These are phyloP conservation scores for Trichopria drosophilae DNA, from an alignment of 2,888 invertebrate species.

Conservation along the genomic window DNA sequence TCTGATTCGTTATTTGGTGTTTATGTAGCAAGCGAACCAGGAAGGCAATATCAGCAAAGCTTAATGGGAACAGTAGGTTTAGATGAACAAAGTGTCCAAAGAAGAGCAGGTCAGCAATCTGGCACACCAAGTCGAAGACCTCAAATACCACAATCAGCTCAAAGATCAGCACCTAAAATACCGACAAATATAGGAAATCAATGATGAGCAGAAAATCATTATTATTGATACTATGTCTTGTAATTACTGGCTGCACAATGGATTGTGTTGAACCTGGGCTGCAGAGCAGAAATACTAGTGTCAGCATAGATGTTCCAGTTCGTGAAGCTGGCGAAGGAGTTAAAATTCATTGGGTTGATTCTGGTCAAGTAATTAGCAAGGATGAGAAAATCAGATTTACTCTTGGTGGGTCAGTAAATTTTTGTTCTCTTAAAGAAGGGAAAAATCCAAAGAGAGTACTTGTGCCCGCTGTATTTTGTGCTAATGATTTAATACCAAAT, in stretches of 20 bases:
- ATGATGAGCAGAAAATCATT: slow-evolving; percentile 29
- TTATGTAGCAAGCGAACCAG: slow-evolving; percentile 28
- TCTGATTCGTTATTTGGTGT: slow-evolving; percentile 30
- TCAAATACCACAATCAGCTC: slow-evolving; percentile 27
- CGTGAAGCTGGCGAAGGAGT: slow-evolving; percentile 24
- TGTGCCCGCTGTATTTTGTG: slow-evolving; percentile 24
- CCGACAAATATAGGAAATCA: slow-evolving; percentile 10
- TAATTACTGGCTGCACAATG: slow-evolving; percentile 28
- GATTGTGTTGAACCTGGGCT: slow-evolving; percentile 29
- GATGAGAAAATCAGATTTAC: slow-evolving; percentile 28
- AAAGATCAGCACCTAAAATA: slow-evolving; percentile 19
- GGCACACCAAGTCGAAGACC: slow-evolving; percentile 27
- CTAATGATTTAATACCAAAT: slow-evolving; percentile 28
- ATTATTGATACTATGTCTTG: slow-evolving; percentile 30
- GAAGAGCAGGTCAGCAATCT: slow-evolving; percentile 25
- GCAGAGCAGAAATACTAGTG: slow-evolving; percentile 28
- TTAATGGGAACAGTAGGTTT: slow-evolving; percentile 30
- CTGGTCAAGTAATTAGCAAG: slow-evolving; percentile 28
- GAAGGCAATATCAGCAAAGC: slow-evolving; percentile 27
- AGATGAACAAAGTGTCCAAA: slow-evolving; percentile 27
- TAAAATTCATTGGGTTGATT: slow-evolving; percentile 29
- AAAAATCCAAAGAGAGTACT: slow-evolving; percentile 28
- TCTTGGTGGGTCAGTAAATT: slow-evolving; percentile 28
- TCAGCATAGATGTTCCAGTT: slow-evolving; percentile 29
- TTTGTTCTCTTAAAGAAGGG: slow-evolving; percentile 26